Conservation (phyloP, 2,888 invertebrate genomes). For the Globia sparganii region DNA sequence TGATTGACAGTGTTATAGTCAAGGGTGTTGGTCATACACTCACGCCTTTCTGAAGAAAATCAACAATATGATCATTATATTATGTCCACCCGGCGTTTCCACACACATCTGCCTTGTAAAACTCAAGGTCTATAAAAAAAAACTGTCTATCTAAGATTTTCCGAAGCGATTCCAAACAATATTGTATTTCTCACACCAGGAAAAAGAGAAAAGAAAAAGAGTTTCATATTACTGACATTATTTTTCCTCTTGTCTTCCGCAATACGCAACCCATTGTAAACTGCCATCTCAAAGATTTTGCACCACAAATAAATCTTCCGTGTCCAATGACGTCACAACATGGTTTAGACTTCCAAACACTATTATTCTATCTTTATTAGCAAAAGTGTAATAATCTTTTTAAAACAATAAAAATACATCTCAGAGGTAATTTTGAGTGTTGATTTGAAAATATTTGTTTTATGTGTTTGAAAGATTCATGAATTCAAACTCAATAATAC, state of each 20-base stretch:
- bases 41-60: background rate
- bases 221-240: slow-evolving; percentile 7
- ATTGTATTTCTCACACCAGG: background rate
- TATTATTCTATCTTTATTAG: background rate
- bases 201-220: background rate
- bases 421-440: background rate
- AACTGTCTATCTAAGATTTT: background rate
- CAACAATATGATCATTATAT: background rate
- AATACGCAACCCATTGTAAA: slow-evolving; percentile 48
- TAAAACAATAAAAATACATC: slow-evolving; percentile 3
- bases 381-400: slow-evolving; percentile 37
- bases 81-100: background rate
- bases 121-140: background rate
- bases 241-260: slow-evolving; percentile 39
- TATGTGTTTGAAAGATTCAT: slow-evolving; percentile 16
- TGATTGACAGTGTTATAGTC: too few species aligned
- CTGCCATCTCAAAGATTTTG: slow-evolving; percentile 41
- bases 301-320: slow-evolving; percentile 46
- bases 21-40: background rate
- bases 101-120: background rate
- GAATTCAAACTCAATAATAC: slow-evolving; percentile 27
- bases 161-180: background rate
- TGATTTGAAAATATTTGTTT: slow-evolving; percentile 46
- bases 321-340: slow-evolving; percentile 40
- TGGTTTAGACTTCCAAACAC: background rate